A percentile compares a stretch with the other conserved stretches of the same genome.
Conservation (phyloP, 2,113 vertebrate species). For the Periophthalmodon schlosseri region DNA sequence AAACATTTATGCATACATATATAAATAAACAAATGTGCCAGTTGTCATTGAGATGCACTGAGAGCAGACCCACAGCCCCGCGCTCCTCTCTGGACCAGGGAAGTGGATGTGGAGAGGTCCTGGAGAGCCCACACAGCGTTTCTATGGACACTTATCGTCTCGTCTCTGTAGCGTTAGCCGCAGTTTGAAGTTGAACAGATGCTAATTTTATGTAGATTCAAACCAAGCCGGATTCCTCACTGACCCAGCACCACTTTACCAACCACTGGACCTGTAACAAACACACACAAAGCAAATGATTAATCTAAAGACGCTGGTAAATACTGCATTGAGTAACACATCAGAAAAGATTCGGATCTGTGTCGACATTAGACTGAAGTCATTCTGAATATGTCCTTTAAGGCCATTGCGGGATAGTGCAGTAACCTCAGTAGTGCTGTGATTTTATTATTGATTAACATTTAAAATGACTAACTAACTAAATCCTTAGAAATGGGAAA, state of each 20-base stretch:
- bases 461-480: too few species aligned
- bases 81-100: conserved; percentile 46
- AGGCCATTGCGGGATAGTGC: background rate
- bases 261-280: conserved; percentile 67
- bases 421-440: background rate
- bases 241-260: conserved; percentile 60
- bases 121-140: conserved; percentile 57
- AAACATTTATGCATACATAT: background rate
- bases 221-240: conserved; percentile 47
- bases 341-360: background rate
- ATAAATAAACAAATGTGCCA: background rate
- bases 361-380: background rate
- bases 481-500: background rate
- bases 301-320: conserved; percentile 21
- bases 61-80: conserved; percentile 10
- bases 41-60: background rate
- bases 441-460: background rate
- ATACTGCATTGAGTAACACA: background rate
- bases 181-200: conserved; percentile 75
- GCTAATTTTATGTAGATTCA: conserved; percentile 71
- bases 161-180: conserved; percentile 29
- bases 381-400: background rate
- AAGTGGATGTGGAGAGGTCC: conserved; percentile 50
- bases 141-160: conserved; percentile 44
- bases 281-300: conserved; percentile 49